phyloP scores from a whole-genome alignment of 2,888 invertebrate species.

The Teinopalpus imperialis region DNA sequence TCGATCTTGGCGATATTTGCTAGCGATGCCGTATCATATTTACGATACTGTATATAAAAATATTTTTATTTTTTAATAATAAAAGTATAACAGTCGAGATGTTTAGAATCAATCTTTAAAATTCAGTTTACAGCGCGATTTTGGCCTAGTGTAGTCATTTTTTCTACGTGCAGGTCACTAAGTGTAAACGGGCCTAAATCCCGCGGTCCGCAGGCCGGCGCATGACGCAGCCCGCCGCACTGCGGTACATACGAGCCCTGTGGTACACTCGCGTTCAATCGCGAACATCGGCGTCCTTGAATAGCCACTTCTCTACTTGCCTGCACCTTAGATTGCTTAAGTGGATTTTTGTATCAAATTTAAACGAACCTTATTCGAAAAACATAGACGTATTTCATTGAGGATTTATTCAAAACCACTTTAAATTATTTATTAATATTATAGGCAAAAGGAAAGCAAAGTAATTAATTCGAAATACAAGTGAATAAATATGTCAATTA shows the following conservation, averaged over 20 bases:
- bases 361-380: too few species aligned
- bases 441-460: background rate
- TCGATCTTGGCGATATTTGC: too few species aligned
- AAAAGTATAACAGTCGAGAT: too few species aligned
- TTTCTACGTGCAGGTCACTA: background rate
- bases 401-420: background rate
- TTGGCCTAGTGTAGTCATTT: background rate
- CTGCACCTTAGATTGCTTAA: slow-evolving; percentile 16
- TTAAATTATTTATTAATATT: too few species aligned
- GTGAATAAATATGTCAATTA: background rate
- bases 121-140: too few species aligned
- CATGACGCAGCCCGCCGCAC: slow-evolving; percentile 65
- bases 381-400: too few species aligned
- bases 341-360: too few species aligned
- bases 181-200: slow-evolving; percentile 12
- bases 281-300: slow-evolving; percentile 32
- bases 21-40: too few species aligned
- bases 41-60: too few species aligned
- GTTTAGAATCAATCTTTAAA: too few species aligned
- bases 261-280: slow-evolving; percentile 28
- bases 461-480: background rate
- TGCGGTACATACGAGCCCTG: slow-evolving; percentile 53
- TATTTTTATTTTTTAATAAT: too few species aligned
- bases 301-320: slow-evolving; percentile 29
- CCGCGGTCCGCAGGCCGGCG: slow-evolving; percentile 34